Percentiles rank a stretch among this genome's conserved stretches.
These are phyloP conservation scores for Orthosia cruda DNA, from an alignment of 2,888 invertebrate species.

Conservation along the genomic window DNA sequence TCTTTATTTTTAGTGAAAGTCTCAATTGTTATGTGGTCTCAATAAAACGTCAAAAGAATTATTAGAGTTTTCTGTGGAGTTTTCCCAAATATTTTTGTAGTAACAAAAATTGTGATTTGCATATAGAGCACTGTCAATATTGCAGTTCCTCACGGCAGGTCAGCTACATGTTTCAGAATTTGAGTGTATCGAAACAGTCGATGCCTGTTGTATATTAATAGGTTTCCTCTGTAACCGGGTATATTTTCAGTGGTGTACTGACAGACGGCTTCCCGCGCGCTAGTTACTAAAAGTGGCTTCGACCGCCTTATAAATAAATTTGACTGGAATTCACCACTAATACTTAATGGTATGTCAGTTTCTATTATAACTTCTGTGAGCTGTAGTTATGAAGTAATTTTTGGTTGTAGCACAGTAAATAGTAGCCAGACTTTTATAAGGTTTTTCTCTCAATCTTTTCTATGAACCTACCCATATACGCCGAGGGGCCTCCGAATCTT, in stretches of 20 bases:
- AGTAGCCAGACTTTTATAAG: neutral
- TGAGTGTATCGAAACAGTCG: constrained; percentile 20
- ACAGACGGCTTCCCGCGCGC: constrained; percentile 5
- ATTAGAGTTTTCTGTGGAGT: constrained; percentile 16
- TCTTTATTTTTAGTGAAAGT: constrained; percentile 25
- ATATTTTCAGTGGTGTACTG: constrained; percentile 33
- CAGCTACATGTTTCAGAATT: constrained; percentile 22
- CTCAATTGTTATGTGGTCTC: neutral
- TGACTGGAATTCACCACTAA: neutral
- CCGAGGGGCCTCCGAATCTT: neutral
- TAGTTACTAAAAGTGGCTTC: neutral
- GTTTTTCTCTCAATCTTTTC: neutral
- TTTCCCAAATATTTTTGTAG: constrained; percentile 35
- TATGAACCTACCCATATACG: too few relatives aligned
- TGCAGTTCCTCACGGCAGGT: constrained; percentile 44
- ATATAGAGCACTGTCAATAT: constrained; percentile 39
- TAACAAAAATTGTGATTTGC: constrained; percentile 39
- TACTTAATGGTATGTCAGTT: constrained; percentile 39
- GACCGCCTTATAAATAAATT: neutral
- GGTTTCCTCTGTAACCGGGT: constrained; percentile 30
- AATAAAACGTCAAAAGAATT: constrained; percentile 41
- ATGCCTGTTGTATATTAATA: constrained; percentile 51
- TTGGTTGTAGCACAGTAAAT: neutral
- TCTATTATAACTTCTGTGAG: neutral
- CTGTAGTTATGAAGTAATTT: too few relatives aligned